Percentiles rank a stretch among this genome's conserved stretches.
Evolutionary conservation across 2,113 vertebrate species (phyloP).

Genomic region (Bubo scandiacus): DNA sequence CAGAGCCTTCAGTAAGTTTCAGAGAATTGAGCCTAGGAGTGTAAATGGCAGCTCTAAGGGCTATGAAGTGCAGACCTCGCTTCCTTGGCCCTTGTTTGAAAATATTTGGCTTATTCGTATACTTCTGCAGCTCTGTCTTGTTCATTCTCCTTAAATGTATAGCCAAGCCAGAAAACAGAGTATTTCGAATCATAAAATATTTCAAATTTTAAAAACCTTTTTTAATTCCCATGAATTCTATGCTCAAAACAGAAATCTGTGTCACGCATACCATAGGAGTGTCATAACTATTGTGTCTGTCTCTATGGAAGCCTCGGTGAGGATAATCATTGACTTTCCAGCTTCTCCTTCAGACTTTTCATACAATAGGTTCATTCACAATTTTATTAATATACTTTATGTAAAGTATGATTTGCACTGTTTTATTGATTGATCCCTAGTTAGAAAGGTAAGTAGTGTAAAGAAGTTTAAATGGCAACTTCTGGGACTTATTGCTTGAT

Average conservation of each 20-base stretch:
- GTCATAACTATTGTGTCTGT: slow-evolving; percentile 65
- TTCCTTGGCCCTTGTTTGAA: not conserved
- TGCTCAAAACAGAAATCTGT: slow-evolving; percentile 1
- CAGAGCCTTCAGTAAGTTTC: not conserved
- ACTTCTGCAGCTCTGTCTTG: not conserved
- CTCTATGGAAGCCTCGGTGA: slow-evolving; percentile 41
- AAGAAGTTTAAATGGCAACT: not conserved
- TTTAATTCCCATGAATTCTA: not conserved
- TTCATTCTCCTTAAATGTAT: not conserved
- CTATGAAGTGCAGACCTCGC: not conserved
- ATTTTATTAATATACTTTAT: not conserved
- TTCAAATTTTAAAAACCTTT: not conserved
- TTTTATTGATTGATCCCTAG: not conserved
- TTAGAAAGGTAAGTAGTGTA: not conserved
- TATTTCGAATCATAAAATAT: not conserved
- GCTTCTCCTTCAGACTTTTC: not conserved
- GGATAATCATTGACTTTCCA: not conserved
- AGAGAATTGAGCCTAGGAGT: not conserved
- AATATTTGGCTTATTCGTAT: not conserved
- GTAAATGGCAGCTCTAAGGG: not conserved
- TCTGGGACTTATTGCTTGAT: not conserved
- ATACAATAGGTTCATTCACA: not conserved
- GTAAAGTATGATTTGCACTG: not conserved
- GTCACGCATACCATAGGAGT: not conserved
- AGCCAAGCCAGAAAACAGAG: not conserved